Percentiles rank a stretch among this genome's conserved stretches.
Conservation (phyloP, 2,113 vertebrate species). For the Eudyptes chrysolophus region DNA sequence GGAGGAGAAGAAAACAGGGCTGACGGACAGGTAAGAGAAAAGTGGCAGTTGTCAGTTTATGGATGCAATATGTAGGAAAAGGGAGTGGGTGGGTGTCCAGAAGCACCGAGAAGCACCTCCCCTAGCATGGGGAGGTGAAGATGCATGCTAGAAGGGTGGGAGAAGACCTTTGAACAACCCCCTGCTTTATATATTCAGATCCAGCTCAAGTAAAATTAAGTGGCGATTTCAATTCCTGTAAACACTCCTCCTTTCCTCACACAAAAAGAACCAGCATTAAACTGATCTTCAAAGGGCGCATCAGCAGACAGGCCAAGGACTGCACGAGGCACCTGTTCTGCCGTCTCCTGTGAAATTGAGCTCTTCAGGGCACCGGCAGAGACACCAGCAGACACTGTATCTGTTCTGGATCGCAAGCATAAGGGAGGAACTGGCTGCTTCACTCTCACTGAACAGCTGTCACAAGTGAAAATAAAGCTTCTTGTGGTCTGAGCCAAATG, state of each 20-base stretch:
- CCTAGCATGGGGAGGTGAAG: neutral
- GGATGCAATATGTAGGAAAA: neutral
- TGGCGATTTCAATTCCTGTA: neutral
- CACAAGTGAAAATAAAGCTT: conserved; percentile 47
- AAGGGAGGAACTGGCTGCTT: conserved; percentile 1
- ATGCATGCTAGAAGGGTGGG: neutral
- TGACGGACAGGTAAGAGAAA: neutral
- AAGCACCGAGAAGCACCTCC: neutral
- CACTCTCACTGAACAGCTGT: conserved; percentile 23
- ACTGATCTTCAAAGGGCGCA: neutral
- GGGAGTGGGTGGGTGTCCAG: neutral
- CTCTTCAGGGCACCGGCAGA: neutral
- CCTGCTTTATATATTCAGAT: neutral
- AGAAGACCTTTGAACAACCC: neutral
- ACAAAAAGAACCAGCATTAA: neutral
- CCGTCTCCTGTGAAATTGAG: neutral
- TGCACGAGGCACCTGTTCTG: neutral
- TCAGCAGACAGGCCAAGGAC: neutral
- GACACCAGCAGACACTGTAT: neutral
- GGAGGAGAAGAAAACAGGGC: neutral
- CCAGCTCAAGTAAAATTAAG: neutral
- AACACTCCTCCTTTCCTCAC: neutral
- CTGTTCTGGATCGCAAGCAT: neutral
- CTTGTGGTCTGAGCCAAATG: conserved; percentile 10
- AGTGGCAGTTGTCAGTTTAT: neutral